Conservation (phyloP, 2,888 invertebrate species). For the Heteropelma amictum region DNA sequence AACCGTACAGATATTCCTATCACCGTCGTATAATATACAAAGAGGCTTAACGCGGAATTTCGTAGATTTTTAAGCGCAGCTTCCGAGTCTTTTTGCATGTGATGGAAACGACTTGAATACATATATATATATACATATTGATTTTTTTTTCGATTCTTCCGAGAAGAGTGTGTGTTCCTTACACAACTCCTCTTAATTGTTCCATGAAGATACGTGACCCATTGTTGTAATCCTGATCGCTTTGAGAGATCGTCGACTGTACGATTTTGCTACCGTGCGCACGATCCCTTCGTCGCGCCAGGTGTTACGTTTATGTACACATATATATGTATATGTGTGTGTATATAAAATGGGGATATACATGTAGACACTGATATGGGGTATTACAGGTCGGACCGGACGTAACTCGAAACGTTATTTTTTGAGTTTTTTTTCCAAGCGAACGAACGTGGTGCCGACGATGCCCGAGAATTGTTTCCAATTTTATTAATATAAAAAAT, state of each 20-base stretch:
- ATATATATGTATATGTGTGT: neutral
- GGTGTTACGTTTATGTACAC: conserved; percentile 53
- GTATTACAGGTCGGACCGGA: neutral
- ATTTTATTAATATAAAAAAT: too few species aligned
- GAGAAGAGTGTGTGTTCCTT: conserved; percentile 66
- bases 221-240: conserved; percentile 60
- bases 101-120: too few species aligned
- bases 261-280: conserved; percentile 24
- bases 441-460: neutral
- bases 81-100: too few species aligned
- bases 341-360: neutral
- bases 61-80: neutral
- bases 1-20: neutral
- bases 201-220: conserved; percentile 65
- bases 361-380: neutral
- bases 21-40: neutral
- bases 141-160: conserved; percentile 66
- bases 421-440: neutral
- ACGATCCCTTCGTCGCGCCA: conserved; percentile 54
- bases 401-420: neutral
- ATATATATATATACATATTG: neutral
- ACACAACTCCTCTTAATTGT: conserved; percentile 56
- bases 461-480: neutral
- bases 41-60: neutral
- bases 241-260: neutral